These are phyloP conservation scores for Eucidaris tribuloides DNA, from an alignment of 35 echinoderm and acorn worm species.

Conservation along the genomic window DNA sequence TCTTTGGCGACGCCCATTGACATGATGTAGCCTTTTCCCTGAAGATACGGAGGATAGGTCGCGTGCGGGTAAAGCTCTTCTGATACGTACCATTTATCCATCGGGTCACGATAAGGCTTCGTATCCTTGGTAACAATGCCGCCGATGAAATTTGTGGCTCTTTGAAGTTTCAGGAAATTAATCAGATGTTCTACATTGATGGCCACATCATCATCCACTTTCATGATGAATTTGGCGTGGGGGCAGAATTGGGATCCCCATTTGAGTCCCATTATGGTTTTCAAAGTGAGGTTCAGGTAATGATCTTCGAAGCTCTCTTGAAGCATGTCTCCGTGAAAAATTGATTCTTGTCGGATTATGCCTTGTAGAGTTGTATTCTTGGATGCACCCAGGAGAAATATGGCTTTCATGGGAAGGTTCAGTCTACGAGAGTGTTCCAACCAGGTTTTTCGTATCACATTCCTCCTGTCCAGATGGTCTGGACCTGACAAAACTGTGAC, in stretches of 20 bases:
- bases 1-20: conserved; percentile 14
- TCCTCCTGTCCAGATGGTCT: not conserved
- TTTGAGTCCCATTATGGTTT: conserved; percentile 74
- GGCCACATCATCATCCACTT: conserved; percentile 72
- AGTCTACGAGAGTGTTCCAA: not conserved
- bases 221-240: conserved; percentile 53
- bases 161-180: not conserved
- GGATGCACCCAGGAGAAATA: not conserved
- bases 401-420: not conserved
- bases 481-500: conserved; percentile 1
- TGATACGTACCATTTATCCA: conserved; percentile 55
- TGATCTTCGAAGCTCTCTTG: conserved; percentile 63
- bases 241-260: conserved; percentile 54
- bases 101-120: not conserved
- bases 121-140: not conserved
- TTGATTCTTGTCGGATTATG: conserved; percentile 5
- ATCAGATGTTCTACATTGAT: conserved; percentile 40
- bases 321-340: conserved; percentile 51
- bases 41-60: conserved; percentile 42
- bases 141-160: not conserved
- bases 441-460: not conserved
- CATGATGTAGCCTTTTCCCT: conserved; percentile 47
- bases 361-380: not conserved
- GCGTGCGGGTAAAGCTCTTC: conserved; percentile 34
- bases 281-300: conserved; percentile 71